Evolutionary conservation across 2,113 vertebrate genomes (phyloP).

Genomic region (Bubo scandiacus): DNA sequence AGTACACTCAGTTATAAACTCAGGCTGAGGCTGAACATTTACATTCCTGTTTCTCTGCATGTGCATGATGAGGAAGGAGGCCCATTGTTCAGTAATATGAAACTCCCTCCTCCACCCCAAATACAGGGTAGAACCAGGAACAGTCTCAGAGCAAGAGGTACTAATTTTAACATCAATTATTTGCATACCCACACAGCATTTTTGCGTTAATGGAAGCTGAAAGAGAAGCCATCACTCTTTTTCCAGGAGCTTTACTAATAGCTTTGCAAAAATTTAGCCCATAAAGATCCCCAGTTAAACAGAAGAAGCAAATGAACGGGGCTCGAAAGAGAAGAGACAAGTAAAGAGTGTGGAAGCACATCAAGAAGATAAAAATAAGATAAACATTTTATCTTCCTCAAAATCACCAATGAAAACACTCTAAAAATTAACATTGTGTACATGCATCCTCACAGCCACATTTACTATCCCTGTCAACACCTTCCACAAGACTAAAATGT

Average conservation of each 20-base stretch:
- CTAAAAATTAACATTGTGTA: neutral
- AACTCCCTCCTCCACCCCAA: neutral
- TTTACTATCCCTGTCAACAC: neutral
- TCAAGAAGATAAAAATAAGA: neutral
- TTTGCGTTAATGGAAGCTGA: neutral
- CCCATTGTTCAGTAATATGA: neutral
- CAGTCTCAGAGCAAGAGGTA: neutral
- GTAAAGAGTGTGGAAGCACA: neutral
- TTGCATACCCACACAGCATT: neutral
- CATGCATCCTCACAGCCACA: neutral
- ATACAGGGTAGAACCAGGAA: neutral
- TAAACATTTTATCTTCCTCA: neutral
- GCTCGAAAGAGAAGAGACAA: neutral
- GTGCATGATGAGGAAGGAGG: neutral
- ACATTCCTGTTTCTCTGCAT: neutral
- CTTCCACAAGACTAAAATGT: neutral
- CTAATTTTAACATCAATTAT: neutral
- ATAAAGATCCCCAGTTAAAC: neutral
- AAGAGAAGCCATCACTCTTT: neutral
- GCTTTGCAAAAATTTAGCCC: neutral
- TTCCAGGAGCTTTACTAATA: neutral
- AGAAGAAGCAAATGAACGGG: neutral
- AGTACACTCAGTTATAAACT: neutral
- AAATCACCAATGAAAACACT: neutral
- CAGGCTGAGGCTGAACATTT: neutral